These are phyloP conservation scores for Lepus timidus DNA, from an alignment of 2,113 vertebrate species.

Conservation along the genomic window DNA sequence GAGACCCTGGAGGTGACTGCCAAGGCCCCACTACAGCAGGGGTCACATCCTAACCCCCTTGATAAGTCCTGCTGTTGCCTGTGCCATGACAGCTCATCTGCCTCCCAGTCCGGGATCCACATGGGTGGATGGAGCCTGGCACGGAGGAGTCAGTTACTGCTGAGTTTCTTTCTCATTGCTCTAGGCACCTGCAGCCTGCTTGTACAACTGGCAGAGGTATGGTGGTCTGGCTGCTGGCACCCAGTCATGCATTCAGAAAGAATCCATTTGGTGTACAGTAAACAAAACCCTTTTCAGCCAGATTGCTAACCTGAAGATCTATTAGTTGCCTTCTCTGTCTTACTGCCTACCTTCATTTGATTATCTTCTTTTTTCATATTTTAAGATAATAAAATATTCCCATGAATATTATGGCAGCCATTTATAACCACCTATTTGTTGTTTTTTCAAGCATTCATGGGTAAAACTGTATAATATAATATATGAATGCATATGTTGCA, in stretches of 20 bases:
- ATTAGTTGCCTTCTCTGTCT: constrained; percentile 1
- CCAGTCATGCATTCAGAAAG: not conserved
- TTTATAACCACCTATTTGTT: not conserved
- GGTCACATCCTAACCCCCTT: not conserved
- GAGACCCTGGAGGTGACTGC: not conserved
- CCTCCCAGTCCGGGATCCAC: constrained; percentile 3
- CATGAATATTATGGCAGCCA: not conserved
- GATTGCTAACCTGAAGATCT: constrained; percentile 18
- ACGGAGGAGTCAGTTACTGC: not conserved
- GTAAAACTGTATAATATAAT: too few species aligned
- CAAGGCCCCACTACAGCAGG: not conserved
- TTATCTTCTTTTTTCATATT: not conserved
- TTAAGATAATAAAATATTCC: constrained; percentile 23
- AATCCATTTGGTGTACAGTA: not conserved
- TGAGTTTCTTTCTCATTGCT: not conserved
- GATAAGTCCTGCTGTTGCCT: not conserved
- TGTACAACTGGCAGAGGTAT: not conserved
- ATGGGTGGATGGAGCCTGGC: not conserved
- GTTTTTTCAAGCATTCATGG: too few species aligned
- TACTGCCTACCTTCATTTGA: not conserved
- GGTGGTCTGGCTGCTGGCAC: not conserved
- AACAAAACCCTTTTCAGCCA: not conserved
- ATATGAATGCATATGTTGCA: too few species aligned
- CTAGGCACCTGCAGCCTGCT: not conserved
- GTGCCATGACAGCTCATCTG: not conserved